Evolutionary conservation across 2,797 vertebrate species (phyloP).

Genomic region (Rhinoraja longicauda): DNA sequence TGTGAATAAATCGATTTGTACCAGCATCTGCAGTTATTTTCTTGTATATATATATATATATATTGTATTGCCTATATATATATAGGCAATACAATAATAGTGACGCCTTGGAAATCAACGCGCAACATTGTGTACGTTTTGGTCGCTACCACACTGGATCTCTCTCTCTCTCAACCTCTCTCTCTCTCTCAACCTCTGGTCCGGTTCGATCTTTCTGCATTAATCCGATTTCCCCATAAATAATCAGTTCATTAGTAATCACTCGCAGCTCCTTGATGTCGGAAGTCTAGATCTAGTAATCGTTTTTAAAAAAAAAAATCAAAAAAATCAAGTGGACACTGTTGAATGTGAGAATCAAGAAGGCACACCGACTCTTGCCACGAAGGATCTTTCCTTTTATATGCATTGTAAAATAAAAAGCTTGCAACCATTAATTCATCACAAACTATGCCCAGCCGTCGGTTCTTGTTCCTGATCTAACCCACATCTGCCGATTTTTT

Average conservation of each 20-base stretch:
- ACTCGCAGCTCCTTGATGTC: not conserved
- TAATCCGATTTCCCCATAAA: not conserved
- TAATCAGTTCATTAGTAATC: not conserved
- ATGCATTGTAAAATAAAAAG: no score
- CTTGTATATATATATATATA: no score
- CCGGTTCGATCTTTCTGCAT: not conserved
- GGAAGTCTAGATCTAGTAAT: not conserved
- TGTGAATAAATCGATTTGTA: no score
- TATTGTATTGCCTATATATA: no score
- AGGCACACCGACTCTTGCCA: not conserved
- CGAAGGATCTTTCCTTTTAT: no score
- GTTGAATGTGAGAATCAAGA: not conserved
- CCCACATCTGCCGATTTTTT: not conserved
- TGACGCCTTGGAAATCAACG: not conserved
- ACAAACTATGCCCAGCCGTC: conserved; percentile 12
- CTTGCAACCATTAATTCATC: not conserved
- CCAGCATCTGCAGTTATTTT: no score
- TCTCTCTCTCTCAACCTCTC: not conserved
- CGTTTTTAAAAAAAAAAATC: no score
- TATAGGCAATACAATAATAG: not conserved
- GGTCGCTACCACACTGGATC: not conserved
- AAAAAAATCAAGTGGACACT: not conserved
- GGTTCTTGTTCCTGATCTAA: not conserved
- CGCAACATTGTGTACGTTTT: not conserved
- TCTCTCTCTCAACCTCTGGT: not conserved